A percentile compares a stretch with the other conserved stretches of the same genome.
Conservation (phyloP, 1,140 invertebrate genomes). For the Copidosoma floridanum region DNA sequence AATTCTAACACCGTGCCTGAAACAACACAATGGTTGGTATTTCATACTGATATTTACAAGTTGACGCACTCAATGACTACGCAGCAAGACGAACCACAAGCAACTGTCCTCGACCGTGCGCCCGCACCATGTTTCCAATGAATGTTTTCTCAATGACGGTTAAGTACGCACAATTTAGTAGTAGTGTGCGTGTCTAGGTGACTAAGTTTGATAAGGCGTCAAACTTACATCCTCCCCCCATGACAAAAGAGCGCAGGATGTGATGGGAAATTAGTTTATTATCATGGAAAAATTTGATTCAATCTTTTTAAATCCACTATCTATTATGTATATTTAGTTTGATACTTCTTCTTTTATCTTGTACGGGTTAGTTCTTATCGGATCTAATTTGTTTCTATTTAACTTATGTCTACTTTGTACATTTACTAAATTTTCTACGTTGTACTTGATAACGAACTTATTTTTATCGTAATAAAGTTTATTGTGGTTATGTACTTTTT, state of each 20-base stretch:
- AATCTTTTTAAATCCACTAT: constrained; percentile 3
- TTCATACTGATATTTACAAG: no score
- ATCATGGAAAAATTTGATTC: constrained; percentile 10
- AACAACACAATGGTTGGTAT: no score
- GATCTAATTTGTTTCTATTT: constrained; percentile 22
- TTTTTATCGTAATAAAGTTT: constrained; percentile 29
- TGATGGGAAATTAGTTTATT: constrained; percentile 8
- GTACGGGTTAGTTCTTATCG: constrained; percentile 10
- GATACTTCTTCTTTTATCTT: no score
- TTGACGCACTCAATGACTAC: no score
- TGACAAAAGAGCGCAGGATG: neutral
- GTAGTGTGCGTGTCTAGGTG: no score
- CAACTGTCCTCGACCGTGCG: no score
- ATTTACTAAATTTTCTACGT: constrained; percentile 17
- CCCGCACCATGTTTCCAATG: no score
- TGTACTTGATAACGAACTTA: neutral
- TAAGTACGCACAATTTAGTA: neutral
- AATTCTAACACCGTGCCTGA: no score
- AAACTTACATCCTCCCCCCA: constrained; percentile 19
- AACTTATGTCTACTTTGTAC: constrained; percentile 13
- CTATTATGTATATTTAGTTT: constrained; percentile 18
- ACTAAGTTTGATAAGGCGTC: no score
- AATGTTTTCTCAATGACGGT: no score
- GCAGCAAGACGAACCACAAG: no score
- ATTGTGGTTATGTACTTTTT: constrained; percentile 26